phyloP scores from a whole-genome alignment of 35 echinoderm and acorn worm genomes.

The Nesometra sesokonis region DNA sequence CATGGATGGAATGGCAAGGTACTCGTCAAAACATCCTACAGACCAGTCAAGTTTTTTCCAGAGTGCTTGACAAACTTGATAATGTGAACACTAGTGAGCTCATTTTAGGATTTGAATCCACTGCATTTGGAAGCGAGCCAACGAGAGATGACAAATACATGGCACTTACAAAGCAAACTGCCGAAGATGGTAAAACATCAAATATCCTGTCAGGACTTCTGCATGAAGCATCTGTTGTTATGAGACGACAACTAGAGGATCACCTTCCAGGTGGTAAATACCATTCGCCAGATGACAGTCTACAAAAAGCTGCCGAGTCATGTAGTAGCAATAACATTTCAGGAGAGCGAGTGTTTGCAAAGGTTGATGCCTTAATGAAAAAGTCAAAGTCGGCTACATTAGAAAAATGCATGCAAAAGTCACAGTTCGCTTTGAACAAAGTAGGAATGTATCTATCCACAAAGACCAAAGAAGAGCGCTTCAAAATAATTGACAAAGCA shows the following conservation, averaged over 20 bases:
- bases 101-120: not conserved
- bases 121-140: not conserved
- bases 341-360: not conserved
- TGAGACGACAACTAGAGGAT: not conserved
- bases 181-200: not conserved
- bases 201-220: not conserved
- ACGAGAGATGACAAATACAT: constrained; percentile 2
- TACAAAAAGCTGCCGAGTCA: not conserved
- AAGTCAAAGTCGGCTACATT: not conserved
- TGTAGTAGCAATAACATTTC: no score
- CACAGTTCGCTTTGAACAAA: not conserved
- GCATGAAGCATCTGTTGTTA: not conserved
- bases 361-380: not conserved
- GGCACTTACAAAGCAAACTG: not conserved
- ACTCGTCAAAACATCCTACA: not conserved
- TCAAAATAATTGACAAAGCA: not conserved
- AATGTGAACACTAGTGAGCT: not conserved
- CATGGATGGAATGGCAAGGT: constrained; percentile 21
- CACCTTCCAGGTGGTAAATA: constrained; percentile 2
- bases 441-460: not conserved
- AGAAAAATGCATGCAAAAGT: not conserved
- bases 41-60: not conserved
- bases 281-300: not conserved
- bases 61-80: not conserved
- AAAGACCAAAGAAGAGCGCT: not conserved